Evolutionary conservation across 2,113 vertebrate species (phyloP).

Genomic region (Pristiophorus japonicus): DNA sequence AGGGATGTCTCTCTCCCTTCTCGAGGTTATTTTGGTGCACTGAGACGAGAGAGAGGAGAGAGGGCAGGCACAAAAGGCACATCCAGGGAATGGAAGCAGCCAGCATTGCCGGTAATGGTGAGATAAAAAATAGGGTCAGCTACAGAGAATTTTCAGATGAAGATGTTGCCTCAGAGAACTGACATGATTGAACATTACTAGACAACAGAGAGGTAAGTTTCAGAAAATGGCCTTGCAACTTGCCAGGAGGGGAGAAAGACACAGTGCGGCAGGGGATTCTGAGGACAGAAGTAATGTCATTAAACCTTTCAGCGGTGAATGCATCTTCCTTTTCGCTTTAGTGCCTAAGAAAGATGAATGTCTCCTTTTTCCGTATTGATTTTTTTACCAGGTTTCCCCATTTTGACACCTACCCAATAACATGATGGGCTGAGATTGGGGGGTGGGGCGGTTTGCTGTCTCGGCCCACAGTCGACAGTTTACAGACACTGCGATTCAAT

Average conservation of each 20-base stretch:
- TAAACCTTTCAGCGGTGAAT: constrained; percentile 36
- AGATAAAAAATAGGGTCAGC: not conserved
- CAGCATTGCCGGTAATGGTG: not conserved
- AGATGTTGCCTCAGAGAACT: constrained; percentile 7
- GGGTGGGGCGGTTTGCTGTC: not conserved
- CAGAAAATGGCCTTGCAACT: constrained; percentile 11
- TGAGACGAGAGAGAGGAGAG: not conserved
- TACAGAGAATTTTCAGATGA: constrained; percentile 6
- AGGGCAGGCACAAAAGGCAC: not conserved
- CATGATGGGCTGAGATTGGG: not conserved
- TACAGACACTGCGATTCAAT: not conserved
- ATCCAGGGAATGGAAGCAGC: not conserved
- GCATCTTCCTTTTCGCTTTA: constrained; percentile 30
- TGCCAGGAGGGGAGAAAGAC: constrained; percentile 6
- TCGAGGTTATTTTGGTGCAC: not conserved
- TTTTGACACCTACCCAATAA: constrained; percentile 29
- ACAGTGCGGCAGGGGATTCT: constrained; percentile 5
- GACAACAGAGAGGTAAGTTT: constrained; percentile 33
- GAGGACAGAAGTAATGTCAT: constrained; percentile 30
- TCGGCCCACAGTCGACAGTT: not conserved
- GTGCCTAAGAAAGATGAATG: constrained; percentile 35
- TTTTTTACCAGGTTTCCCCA: constrained; percentile 2
- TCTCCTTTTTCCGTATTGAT: constrained; percentile 22
- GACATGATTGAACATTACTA: constrained; percentile 26
- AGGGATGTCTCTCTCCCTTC: not conserved